Base-by-base conservation (phyloP, 2,113 vertebrate species). In the Lates calcarifer region DNA sequence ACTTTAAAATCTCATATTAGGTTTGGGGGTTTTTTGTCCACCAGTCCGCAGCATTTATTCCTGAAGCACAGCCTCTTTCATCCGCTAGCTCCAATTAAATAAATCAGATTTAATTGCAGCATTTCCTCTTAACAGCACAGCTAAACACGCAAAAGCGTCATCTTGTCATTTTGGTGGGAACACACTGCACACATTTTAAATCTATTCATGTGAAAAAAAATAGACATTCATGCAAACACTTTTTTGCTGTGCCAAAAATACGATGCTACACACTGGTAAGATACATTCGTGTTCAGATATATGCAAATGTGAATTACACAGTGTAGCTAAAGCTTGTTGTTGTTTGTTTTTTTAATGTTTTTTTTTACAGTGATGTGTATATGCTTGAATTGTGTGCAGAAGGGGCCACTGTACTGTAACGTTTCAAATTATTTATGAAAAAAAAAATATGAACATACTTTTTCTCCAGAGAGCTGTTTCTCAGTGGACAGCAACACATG, bases 391-490 rank as follows among this genome's bases (percentile, higher is more conserved):
- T 47, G 45, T 64, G 37, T 78, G 66, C 74, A 81, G 69, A 79
- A 83, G 62, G 51, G 81, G 43, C 31, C 57, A 70, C 15, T 75
- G 26, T 29, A 70, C 47, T 76, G 60, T 64, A 58, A 74, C 29
- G 55, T 60, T 22, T 86, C 12, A 37, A 53, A 75, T 74, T 68
- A 81, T 82, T 82, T n/a, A 61, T 49, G 35, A 51, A 73, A 6
- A 26, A 29, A n/a, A 31, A 28, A 29, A 63, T 61, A 64, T 64
- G 57, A 39, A 9, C 29, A 51, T 35, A 67, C 14, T 31, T 79
- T 79, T 63, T 37, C 83, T 82, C 77, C 29, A 22, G 68, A 82
- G 80, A 82, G 68, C 58, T 61, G 47, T 87, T 79, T 65, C 75
- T 86, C 85, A 51, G 72, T 57, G 75, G 84, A 86, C 82, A 65